Evolutionary conservation across 2,888 invertebrate genomes (phyloP), one percentile per base, ranked within the genome.

Genomic region (Volucella zonaria): DNA sequence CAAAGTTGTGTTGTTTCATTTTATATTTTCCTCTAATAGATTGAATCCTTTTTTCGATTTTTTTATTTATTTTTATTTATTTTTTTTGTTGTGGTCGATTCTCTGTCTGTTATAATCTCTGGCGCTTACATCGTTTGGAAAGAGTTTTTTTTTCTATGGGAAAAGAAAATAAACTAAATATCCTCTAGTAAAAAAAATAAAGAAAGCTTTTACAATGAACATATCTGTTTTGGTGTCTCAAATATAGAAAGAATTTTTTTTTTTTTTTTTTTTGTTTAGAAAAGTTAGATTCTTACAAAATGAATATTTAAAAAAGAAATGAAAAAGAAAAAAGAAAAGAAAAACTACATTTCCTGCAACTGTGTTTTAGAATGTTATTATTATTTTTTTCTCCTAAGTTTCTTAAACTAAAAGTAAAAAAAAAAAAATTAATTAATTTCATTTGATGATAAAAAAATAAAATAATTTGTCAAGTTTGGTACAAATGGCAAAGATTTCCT

Each of bases 141-240:
- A 88, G 86, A 78, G 51, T 56, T 59, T 18, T 43, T 68, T 62
- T 58, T 14, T 52, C 11, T 62, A 45, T 14, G 38, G 31, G 59
- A 74, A 73, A 43, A 62, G 47, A 56, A 47, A 64, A 43, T 70
- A 11, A 49, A 64, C 51, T 64, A 78, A 73, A 70, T 80, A 77
- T 77, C 71, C 74, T 82, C 62, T 23, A 76, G 56, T 51, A 77
- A 75, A 80, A 79, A n/a, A 61, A 81, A 59, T 18, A 80, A 64
- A 52, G 43, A 79, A 66, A 77, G 59, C 66, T 11, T 75, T 74
- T 51, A 8, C 31, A 31, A 31, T 31, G 49, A 74, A 74, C 62
- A 89, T 89, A 89, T 90, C 91, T 91, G 91, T 92, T 92, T 92
- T 92, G 91, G 91, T 92, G 92, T 91, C 90, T 89, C 82, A 82